Evolutionary conservation across 2,888 invertebrate genomes (phyloP).

Genomic region (Troilus luridus): DNA sequence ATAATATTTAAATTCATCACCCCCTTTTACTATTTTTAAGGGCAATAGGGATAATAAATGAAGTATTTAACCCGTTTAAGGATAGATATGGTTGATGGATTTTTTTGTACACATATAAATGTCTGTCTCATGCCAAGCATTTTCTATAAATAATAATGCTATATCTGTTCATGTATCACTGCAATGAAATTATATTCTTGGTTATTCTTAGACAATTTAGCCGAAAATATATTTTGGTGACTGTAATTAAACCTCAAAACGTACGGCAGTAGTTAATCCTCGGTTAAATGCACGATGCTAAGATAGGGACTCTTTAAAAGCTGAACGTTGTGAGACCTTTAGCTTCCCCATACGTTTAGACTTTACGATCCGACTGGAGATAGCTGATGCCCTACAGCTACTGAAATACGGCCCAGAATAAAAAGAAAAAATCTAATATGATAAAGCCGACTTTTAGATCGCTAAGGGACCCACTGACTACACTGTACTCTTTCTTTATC

Average conservation of each 20-base stretch:
- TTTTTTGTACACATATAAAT: too few relatives aligned
- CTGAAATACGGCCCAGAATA: constrained; percentile 44
- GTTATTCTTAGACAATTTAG: too few relatives aligned
- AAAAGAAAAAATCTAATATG: constrained; percentile 45
- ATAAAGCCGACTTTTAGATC: constrained; percentile 56
- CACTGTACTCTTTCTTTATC: neutral
- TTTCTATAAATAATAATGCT: too few relatives aligned
- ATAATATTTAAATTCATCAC: too few relatives aligned
- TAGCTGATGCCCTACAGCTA: constrained; percentile 3
- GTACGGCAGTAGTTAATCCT: neutral
- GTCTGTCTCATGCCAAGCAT: too few relatives aligned
- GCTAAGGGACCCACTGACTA: constrained; percentile 20
- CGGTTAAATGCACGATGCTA: neutral
- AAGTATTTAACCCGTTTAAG: too few relatives aligned
- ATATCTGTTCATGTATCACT: too few relatives aligned
- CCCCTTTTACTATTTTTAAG: too few relatives aligned
- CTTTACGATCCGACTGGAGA: constrained; percentile 42
- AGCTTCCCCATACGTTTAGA: constrained; percentile 20
- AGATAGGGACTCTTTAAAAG: neutral
- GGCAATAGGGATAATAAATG: too few relatives aligned
- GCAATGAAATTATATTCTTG: too few relatives aligned
- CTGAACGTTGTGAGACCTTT: neutral
- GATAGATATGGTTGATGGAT: too few relatives aligned
- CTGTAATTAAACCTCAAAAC: neutral
- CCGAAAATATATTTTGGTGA: too few relatives aligned